Percentiles rank a stretch among this genome's conserved stretches.
Evolutionary conservation across 2,113 vertebrate species (phyloP).

Genomic region (Neolamprologus hecqui): DNA sequence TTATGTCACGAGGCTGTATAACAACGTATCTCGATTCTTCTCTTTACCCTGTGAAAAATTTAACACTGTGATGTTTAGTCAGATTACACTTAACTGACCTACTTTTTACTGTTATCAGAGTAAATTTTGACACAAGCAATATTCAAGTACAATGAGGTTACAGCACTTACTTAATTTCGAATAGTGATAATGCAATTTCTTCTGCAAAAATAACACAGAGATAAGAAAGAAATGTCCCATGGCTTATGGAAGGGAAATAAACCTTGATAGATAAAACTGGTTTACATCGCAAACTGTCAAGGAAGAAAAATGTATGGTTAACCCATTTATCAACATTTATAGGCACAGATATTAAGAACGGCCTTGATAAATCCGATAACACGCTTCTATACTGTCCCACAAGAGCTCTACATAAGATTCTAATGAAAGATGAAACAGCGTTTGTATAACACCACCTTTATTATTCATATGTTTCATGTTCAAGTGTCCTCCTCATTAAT

Average conservation of each 20-base stretch:
- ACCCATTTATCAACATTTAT: conserved; percentile 33
- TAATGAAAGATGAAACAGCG: conserved; percentile 54
- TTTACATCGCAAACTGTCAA: background rate
- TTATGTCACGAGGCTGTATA: background rate
- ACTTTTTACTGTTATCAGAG: background rate
- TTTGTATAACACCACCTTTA: conserved; percentile 60
- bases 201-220: conserved; percentile 27
- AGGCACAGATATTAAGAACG: conserved; percentile 8
- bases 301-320: background rate
- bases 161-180: background rate
- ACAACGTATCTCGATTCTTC: background rate
- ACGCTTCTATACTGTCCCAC: conserved; percentile 10
- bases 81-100: background rate
- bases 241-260: background rate
- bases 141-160: background rate
- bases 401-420: background rate
- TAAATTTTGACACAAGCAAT: background rate
- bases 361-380: conserved; percentile 47
- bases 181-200: conserved; percentile 4
- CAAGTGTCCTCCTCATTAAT: conserved; percentile 62
- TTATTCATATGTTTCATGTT: conserved; percentile 61
- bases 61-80: background rate
- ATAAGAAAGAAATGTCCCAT: background rate
- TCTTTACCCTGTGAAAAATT: background rate
- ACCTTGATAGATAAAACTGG: background rate